Conservation (phyloP, 2,888 invertebrate genomes). For the Ormyrus thymus region DNA sequence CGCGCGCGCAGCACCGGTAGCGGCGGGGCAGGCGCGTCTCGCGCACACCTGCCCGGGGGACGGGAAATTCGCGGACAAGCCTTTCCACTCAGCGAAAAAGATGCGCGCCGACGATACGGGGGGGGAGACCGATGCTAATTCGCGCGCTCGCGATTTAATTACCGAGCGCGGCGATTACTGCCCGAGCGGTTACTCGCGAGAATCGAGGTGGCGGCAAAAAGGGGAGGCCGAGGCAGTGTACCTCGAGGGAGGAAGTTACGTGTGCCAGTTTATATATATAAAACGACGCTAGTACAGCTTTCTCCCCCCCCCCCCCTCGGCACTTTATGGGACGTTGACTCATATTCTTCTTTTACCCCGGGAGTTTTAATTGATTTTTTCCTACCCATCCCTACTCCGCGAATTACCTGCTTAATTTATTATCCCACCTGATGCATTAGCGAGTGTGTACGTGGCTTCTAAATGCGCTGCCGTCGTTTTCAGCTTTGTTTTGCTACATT, state of each 20-base stretch:
- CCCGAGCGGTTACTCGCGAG: background rate
- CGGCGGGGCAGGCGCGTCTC: background rate
- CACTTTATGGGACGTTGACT: constrained; percentile 27
- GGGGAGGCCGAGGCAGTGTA: background rate
- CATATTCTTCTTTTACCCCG: constrained; percentile 36
- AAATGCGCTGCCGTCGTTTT: too few species aligned
- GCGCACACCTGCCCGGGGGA: constrained; percentile 19
- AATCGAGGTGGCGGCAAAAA: background rate
- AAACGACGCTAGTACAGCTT: background rate
- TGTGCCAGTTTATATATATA: background rate
- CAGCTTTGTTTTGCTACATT: background rate
- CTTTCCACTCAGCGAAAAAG: constrained; percentile 54
- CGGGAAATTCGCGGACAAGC: constrained; percentile 58
- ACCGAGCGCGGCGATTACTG: constrained; percentile 13
- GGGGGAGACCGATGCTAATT: constrained; percentile 48
- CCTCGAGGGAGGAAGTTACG: background rate
- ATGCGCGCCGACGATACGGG: constrained; percentile 38
- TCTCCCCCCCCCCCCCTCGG: background rate
- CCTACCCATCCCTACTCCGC: background rate
- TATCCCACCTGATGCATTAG: constrained; percentile 30
- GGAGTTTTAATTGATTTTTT: constrained; percentile 45
- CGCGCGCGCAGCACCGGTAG: too few species aligned
- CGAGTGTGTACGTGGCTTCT: background rate
- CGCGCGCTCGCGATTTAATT: constrained; percentile 51
- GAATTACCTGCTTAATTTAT: constrained; percentile 45